These are phyloP conservation scores for Selenia dentaria DNA, from an alignment of 2,888 invertebrate species.

Conservation along the genomic window DNA sequence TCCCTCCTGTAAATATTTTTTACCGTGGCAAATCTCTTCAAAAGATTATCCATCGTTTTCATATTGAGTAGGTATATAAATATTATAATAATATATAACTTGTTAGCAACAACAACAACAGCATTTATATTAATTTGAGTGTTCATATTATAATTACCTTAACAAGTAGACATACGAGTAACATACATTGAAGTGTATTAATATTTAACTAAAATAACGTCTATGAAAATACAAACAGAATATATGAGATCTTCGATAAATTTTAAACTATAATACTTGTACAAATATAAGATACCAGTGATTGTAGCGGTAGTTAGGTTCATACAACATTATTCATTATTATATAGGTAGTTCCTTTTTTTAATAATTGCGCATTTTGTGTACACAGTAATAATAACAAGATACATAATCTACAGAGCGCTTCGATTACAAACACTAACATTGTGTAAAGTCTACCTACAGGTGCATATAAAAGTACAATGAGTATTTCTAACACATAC, in stretches of 20 bases:
- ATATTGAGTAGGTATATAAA: conserved; percentile 55
- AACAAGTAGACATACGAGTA: conserved; percentile 50
- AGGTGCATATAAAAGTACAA: conserved; percentile 54
- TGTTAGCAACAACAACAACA: conserved; percentile 84
- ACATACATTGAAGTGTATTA: conserved; percentile 53
- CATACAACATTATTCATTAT: conserved; percentile 24
- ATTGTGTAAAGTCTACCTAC: conserved; percentile 54
- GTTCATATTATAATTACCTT: conserved; percentile 60
- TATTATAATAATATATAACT: conserved; percentile 71
- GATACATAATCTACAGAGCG: conserved; percentile 19
- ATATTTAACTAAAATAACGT: conserved; percentile 17
- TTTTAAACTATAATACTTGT: conserved; percentile 1
- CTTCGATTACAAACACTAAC: conserved; percentile 24
- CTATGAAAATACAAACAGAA: conserved; percentile 6
- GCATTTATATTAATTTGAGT: conserved; percentile 75
- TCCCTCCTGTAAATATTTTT: conserved; percentile 42
- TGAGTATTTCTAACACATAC: conserved; percentile 37
- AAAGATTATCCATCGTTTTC: conserved; percentile 56
- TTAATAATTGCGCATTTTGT: conserved; percentile 60
- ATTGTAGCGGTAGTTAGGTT: conserved; percentile 21
- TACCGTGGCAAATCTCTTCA: conserved; percentile 47
- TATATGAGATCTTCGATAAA: conserved; percentile 4
- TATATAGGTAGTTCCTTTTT: conserved; percentile 24
- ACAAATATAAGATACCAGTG: conserved; percentile 29
- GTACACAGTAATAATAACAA: conserved; percentile 45